Evolutionary conservation across 2,797 vertebrate species (phyloP).

Genomic region (Capromys pilorides): DNA sequence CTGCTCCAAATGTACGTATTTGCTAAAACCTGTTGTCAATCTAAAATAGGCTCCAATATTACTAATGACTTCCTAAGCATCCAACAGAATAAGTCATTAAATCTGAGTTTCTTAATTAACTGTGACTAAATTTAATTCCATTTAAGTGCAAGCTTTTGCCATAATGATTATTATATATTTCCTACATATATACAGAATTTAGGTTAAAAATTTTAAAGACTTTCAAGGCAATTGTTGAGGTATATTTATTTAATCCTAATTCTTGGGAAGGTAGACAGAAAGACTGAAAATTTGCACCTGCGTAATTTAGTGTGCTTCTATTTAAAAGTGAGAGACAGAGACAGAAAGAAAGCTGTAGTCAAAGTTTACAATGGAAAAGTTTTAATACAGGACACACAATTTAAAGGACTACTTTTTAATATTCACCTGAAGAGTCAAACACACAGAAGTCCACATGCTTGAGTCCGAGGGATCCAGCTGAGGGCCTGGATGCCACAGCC

Average conservation of each 20-base stretch:
- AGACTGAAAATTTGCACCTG: neutral
- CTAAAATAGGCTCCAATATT: neutral
- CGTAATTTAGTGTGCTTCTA: neutral
- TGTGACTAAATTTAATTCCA: neutral
- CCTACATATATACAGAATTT: neutral
- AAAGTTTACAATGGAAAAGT: neutral
- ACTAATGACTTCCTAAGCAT: neutral
- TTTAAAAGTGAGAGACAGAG: neutral
- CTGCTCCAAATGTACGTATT: neutral
- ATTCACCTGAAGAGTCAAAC: neutral
- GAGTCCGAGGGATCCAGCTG: neutral
- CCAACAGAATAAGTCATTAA: neutral
- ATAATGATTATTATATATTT: neutral
- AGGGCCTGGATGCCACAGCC: neutral
- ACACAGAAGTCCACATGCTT: neutral
- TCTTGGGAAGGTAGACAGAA: neutral
- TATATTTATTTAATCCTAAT: neutral
- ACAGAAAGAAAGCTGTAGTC: neutral
- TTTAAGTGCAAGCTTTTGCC: neutral
- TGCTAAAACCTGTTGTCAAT: neutral
- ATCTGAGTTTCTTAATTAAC: slow-evolving; percentile 29
- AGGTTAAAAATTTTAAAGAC: neutral
- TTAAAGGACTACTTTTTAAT: neutral
- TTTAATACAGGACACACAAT: neutral
- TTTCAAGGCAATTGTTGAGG: neutral